A percentile compares a stretch with the other conserved stretches of the same genome.
Conservation (phyloP, 1,140 invertebrate genomes). For the Proales similis region DNA sequence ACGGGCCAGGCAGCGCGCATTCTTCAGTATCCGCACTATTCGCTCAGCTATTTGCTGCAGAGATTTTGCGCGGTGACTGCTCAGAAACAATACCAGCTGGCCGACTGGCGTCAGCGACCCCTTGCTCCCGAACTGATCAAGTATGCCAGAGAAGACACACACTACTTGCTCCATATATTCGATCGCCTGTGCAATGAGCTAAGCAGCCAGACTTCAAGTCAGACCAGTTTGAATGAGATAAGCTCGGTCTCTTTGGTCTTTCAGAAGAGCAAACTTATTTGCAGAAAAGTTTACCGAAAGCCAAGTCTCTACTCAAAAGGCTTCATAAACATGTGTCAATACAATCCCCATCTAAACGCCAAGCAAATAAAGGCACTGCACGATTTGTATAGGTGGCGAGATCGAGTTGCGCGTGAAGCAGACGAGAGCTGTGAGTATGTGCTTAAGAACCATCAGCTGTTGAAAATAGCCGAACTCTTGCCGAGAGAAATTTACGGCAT, state of each 20-base stretch:
- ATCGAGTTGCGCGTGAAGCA: conserved; percentile 69
- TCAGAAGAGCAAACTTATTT: conserved; percentile 65
- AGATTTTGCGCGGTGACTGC: conserved; percentile 69
- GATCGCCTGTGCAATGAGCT: conserved; percentile 71
- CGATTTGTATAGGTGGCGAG: conserved; percentile 78
- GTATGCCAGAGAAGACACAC: conserved; percentile 89
- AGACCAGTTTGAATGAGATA: conserved; percentile 64
- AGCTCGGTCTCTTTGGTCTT: too few relatives aligned
- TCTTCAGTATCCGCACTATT: conserved; percentile 63
- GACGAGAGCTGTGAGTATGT: conserved; percentile 86
- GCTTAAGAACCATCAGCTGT: conserved; percentile 86
- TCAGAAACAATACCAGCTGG: conserved; percentile 83
- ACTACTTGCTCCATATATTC: conserved; percentile 88
- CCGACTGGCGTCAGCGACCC: conserved; percentile 86
- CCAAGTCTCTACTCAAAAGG: conserved; percentile 65
- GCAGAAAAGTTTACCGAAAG: conserved; percentile 68
- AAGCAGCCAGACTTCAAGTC: conserved; percentile 62
- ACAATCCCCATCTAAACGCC: conserved; percentile 27
- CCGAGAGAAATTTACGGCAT: conserved; percentile 88
- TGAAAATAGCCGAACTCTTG: conserved; percentile 78
- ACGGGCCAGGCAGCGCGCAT: conserved; percentile 76
- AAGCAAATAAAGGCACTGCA: conserved; percentile 72
- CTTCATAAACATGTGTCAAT: conserved; percentile 49
- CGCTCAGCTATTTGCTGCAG: conserved; percentile 70
- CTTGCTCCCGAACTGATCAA: conserved; percentile 70